Percentiles rank a stretch among this genome's conserved stretches.
Conservation (phyloP, 2,797 vertebrate genomes). For the Gymnocypris eckloni region DNA sequence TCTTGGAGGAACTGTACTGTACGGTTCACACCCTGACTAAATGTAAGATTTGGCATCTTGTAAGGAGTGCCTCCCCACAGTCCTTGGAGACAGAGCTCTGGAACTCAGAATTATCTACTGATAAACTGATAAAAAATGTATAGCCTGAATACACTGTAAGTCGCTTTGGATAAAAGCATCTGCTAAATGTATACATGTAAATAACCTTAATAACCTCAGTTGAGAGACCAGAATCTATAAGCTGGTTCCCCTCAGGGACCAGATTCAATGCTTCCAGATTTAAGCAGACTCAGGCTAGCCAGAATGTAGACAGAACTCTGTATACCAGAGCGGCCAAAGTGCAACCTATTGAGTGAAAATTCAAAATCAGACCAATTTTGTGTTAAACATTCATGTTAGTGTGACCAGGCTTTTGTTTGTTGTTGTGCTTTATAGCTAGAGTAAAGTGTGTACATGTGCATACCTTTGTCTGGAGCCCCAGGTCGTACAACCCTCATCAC, state of each 20-base stretch:
- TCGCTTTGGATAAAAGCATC: too few species aligned
- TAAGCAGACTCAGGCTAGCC: neutral
- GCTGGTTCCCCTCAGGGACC: neutral
- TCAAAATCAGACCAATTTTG: neutral
- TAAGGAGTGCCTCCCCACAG: neutral
- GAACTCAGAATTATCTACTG: neutral
- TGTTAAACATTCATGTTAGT: neutral
- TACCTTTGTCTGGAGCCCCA: constrained; percentile 79
- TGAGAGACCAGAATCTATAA: neutral
- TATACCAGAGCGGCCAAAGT: neutral
- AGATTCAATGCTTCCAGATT: neutral
- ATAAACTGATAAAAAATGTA: too few species aligned
- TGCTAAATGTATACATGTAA: too few species aligned
- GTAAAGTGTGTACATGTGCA: neutral
- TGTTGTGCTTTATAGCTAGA: neutral
- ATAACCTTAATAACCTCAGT: neutral
- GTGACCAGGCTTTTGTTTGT: neutral
- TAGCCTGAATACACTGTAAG: too few species aligned
- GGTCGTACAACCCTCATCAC: constrained; percentile 79
- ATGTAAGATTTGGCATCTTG: neutral
- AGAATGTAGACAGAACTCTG: neutral
- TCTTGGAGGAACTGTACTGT: too few species aligned
- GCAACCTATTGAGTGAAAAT: neutral
- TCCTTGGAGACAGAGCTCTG: neutral
- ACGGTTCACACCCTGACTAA: too few species aligned